Conservation (phyloP, 2,113 vertebrate species). For the Actenoides hombroni region DNA sequence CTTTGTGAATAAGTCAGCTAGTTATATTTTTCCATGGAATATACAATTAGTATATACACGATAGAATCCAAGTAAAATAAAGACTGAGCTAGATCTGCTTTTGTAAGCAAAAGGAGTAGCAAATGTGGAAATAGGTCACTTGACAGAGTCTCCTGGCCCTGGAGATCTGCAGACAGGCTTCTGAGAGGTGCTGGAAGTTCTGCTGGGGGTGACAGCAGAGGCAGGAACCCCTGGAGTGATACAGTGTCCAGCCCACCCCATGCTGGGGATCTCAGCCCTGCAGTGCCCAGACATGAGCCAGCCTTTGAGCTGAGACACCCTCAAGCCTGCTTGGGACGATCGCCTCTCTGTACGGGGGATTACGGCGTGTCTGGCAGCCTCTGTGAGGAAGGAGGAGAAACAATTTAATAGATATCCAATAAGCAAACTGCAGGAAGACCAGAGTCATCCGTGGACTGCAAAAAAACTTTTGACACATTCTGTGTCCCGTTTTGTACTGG, state of each 20-base stretch:
- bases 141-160: background rate
- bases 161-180: background rate
- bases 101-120: background rate
- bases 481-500: background rate
- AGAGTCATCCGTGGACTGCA: background rate
- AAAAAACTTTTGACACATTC: background rate
- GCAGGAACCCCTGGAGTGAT: background rate
- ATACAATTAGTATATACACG: background rate
- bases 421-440: background rate
- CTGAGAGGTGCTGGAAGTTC: background rate
- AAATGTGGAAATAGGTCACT: background rate
- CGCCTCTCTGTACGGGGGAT: accelerated
- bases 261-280: background rate
- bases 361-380: accelerated
- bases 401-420: background rate
- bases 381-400: background rate
- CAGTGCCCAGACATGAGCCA: accelerated
- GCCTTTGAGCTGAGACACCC: background rate
- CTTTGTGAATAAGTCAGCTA: background rate
- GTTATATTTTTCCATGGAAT: background rate
- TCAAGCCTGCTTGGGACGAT: background rate
- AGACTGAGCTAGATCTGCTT: background rate
- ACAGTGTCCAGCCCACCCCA: background rate
- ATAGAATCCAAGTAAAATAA: background rate
- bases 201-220: background rate